Evolutionary conservation across 2,888 invertebrate species (phyloP).

Genomic region (Scaptomyza polygonia): DNA sequence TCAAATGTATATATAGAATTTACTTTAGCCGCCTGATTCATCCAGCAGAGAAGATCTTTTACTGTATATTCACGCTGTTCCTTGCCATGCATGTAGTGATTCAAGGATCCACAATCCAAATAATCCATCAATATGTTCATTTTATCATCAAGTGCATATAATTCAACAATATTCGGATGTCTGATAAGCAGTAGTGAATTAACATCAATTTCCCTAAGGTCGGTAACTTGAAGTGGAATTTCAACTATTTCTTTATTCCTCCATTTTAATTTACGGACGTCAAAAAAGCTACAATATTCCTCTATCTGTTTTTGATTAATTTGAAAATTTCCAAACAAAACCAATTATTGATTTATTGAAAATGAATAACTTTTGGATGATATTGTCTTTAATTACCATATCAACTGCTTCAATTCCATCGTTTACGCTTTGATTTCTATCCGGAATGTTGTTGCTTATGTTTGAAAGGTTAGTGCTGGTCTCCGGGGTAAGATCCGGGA

Average conservation of each 20-base stretch:
- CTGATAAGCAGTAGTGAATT: not conserved
- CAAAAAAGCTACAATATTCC: not conserved
- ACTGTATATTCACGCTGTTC: conserved; percentile 5
- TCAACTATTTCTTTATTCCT: not conserved
- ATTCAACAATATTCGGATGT: conserved; percentile 1
- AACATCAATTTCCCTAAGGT: not conserved
- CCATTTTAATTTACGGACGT: not conserved
- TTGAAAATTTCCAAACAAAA: not conserved
- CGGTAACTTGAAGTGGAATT: not conserved
- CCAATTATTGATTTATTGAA: not conserved
- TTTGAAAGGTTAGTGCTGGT: not conserved
- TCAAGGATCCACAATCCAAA: not conserved
- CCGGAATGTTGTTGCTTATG: not conserved
- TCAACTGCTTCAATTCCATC: not conserved
- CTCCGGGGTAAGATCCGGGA: not conserved
- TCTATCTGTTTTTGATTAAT: not conserved
- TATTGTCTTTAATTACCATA: not conserved
- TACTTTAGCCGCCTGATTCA: conserved; percentile 3
- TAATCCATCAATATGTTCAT: not conserved
- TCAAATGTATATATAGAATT: not conserved
- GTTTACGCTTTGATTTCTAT: not conserved
- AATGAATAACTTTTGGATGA: not conserved
- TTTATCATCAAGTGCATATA: not conserved
- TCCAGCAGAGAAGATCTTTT: conserved; percentile 3
- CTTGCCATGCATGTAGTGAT: not conserved